Percentiles rank a stretch among this genome's conserved stretches.
Conservation (phyloP, 2,113 vertebrate genomes). For the Scolopax mira region DNA sequence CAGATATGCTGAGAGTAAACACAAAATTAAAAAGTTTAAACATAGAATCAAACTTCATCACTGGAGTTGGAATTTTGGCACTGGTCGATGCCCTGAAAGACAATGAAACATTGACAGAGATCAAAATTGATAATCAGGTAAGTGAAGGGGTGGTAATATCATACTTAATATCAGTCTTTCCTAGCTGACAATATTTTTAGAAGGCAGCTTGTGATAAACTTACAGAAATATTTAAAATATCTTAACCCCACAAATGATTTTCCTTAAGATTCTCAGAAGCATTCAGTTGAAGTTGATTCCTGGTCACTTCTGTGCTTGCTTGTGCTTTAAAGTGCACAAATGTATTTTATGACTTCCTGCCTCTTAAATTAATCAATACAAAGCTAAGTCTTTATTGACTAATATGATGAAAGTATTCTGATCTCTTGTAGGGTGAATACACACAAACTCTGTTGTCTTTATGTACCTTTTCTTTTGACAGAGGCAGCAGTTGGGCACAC, state of each 20-base stretch:
- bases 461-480: conserved; percentile 51
- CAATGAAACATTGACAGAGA: conserved; percentile 89
- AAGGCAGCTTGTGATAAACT: not conserved
- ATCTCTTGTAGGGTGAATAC: not conserved
- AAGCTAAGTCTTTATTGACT: not conserved
- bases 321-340: not conserved
- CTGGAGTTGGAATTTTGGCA: conserved; percentile 83
- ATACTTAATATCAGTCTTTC: not conserved
- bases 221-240: not conserved
- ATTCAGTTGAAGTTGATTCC: not conserved
- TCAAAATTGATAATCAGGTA: conserved; percentile 99
- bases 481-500: conserved; percentile 95
- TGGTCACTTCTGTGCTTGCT: not conserved
- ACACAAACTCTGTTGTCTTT: not conserved
- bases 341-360: not conserved
- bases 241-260: not conserved
- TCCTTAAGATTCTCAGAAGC: not conserved
- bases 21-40: conserved; percentile 88
- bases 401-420: not conserved
- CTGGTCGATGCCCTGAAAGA: conserved; percentile 89
- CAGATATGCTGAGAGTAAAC: conserved; percentile 91
- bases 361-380: not conserved
- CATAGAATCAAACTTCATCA: conserved; percentile 96
- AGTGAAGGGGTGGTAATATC: not conserved
- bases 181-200: not conserved